Evolutionary conservation across 2,113 vertebrate genomes (phyloP), one percentile per base, ranked within the genome.

Genomic region (Etheostoma spectabile): DNA sequence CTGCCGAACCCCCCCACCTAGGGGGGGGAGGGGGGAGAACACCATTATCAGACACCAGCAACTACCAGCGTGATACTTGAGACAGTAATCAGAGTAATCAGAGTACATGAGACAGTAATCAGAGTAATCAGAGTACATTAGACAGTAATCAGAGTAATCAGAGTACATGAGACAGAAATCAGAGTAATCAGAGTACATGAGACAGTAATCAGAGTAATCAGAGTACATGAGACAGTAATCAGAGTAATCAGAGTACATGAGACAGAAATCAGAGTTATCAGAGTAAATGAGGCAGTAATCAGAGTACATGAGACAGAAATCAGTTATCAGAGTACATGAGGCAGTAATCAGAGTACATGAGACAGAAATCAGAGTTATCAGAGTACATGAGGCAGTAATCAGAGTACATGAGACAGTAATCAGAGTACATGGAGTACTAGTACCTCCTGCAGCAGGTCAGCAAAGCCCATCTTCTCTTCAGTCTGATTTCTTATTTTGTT

Each of bases 1-100:
- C 94, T 93, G 0, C 96, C 95, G 6, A 95, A 91, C 1, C 94
- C 94, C 0, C 96, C 95, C 0, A 92, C 74, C 93, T 94, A 27
- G 42, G 12, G 46, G 46, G 56, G 16, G 0, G 11, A 18, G 10
- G 1, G 8, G 14, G 5, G 6, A 35, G 16, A 11, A 35, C 10
- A 42, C 10, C 10, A 11, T 33, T 6, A 27, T 33, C 12, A 16
- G 4, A 71, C 60, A 53, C 30, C 55, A 2, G 18, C 22, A 70
- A 35, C 33, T 35, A 35, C 6, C 38, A 11, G 38, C 8, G 10
- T 30, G 2, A 30, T 6, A 14, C 33, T 4, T 46, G 45, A 46
- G 10, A 46, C 1, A 46, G 45, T 57, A 24, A 57, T 15, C 5
- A 13, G 22, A 56, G 53, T 27, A 27, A 33, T 33, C 4, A 33